These are phyloP conservation scores for Centropus unirufus DNA, from an alignment of 2,113 vertebrate species.

Conservation along the genomic window DNA sequence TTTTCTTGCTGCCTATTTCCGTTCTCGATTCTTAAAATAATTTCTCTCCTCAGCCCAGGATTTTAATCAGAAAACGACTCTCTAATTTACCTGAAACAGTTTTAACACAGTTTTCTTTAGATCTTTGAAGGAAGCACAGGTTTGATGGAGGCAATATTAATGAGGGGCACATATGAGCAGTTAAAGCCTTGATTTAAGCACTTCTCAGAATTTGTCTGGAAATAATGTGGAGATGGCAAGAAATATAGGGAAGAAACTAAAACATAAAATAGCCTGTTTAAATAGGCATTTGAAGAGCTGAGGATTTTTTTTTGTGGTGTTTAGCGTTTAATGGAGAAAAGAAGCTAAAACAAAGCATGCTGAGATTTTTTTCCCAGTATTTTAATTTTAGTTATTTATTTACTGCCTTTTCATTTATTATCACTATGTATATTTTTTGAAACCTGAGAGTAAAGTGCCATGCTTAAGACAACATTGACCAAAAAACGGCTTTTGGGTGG, in stretches of 20 bases:
- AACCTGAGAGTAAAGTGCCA: background rate
- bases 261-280: background rate
- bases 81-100: background rate
- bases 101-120: background rate
- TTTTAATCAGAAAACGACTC: background rate
- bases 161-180: background rate
- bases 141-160: background rate
- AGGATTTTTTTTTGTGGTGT: background rate
- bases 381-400: background rate
- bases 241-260: background rate
- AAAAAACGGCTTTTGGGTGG: background rate
- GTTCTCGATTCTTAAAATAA: background rate
- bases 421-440: background rate
- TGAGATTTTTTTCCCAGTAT: background rate
- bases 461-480: background rate
- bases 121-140: background rate
- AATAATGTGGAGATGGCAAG: background rate
- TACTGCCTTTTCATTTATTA: background rate
- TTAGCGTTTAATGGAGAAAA: background rate
- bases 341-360: background rate
- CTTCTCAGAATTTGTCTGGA: background rate
- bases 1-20: background rate
- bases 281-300: background rate
- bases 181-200: background rate
- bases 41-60: background rate